Percentiles rank a stretch among this genome's conserved stretches.
Evolutionary conservation across 1,140 invertebrate genomes (phyloP).

Genomic region (Condylostylus longicornis): DNA sequence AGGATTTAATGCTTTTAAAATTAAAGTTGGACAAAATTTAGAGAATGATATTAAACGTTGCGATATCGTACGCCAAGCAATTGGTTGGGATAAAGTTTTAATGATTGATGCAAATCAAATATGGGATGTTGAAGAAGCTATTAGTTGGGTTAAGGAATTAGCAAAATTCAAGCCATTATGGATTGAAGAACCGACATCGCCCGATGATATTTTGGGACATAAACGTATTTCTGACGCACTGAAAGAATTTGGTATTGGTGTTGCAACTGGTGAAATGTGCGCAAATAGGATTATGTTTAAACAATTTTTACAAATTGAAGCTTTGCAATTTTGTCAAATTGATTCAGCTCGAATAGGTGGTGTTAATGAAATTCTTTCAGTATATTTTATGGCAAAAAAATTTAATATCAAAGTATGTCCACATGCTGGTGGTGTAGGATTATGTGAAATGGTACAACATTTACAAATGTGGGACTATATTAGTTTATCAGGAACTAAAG

Average conservation of each 20-base stretch:
- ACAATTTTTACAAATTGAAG: constrained; percentile 66
- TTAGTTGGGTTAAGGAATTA: constrained; percentile 70
- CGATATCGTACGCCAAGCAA: constrained; percentile 52
- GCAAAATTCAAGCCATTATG: constrained; percentile 59
- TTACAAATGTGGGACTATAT: constrained; percentile 80
- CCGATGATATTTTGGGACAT: constrained; percentile 80
- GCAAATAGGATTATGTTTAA: constrained; percentile 86
- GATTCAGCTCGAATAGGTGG: constrained; percentile 77
- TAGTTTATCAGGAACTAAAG: constrained; percentile 47
- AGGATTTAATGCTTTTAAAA: constrained; percentile 73
- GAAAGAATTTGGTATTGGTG: constrained; percentile 58
- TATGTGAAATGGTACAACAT: constrained; percentile 89
- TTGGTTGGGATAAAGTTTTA: constrained; percentile 52
- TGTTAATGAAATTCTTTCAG: constrained; percentile 72
- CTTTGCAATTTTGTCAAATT: constrained; percentile 78
- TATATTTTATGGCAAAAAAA: constrained; percentile 78
- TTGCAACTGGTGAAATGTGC: constrained; percentile 85
- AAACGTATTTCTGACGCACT: constrained; percentile 47
- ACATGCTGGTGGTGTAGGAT: constrained; percentile 80
- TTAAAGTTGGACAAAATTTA: constrained; percentile 75
- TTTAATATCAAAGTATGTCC: constrained; percentile 75
- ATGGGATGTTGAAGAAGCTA: constrained; percentile 73
- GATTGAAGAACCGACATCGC: constrained; percentile 90
- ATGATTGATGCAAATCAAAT: constrained; percentile 89
- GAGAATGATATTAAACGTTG: constrained; percentile 61